A percentile compares a stretch with the other conserved stretches of the same genome.
Conservation (phyloP, 2,888 invertebrate species). For the Dendrolimus houi region DNA sequence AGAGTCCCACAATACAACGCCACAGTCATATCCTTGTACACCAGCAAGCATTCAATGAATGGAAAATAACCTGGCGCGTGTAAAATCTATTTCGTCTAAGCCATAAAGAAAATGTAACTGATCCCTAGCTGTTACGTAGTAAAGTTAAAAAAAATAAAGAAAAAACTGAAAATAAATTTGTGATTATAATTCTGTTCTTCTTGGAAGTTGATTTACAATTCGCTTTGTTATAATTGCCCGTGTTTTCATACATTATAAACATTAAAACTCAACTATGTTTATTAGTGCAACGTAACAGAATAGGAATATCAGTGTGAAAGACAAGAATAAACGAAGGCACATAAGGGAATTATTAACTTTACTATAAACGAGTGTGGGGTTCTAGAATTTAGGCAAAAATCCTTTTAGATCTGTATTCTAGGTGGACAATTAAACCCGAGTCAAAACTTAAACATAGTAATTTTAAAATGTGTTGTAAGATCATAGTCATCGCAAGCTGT, state of each 20-base stretch:
- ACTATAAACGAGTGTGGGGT: too few relatives aligned
- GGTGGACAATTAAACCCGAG: too few relatives aligned
- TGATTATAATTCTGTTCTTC: slow-evolving; percentile 14
- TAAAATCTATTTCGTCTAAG: neutral
- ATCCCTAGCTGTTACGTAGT: neutral
- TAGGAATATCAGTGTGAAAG: neutral
- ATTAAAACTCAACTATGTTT: neutral
- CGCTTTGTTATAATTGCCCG: slow-evolving; percentile 23
- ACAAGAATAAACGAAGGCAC: neutral
- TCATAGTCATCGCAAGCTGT: too few relatives aligned
- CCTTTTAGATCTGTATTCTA: too few relatives aligned
- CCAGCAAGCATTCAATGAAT: neutral
- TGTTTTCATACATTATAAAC: neutral
- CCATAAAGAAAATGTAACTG: neutral
- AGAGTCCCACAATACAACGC: too few relatives aligned
- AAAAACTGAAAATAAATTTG: neutral
- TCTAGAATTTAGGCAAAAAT: too few relatives aligned
- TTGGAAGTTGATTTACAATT: slow-evolving; percentile 32
- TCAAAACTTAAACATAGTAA: too few relatives aligned
- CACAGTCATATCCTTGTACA: too few relatives aligned
- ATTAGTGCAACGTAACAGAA: neutral
- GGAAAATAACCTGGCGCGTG: neutral
- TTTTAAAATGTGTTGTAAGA: too few relatives aligned
- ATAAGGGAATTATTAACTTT: too few relatives aligned
- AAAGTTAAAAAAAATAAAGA: neutral